Conservation (phyloP, 2,797 vertebrate species). For the Poeciliopsis gracilis region DNA sequence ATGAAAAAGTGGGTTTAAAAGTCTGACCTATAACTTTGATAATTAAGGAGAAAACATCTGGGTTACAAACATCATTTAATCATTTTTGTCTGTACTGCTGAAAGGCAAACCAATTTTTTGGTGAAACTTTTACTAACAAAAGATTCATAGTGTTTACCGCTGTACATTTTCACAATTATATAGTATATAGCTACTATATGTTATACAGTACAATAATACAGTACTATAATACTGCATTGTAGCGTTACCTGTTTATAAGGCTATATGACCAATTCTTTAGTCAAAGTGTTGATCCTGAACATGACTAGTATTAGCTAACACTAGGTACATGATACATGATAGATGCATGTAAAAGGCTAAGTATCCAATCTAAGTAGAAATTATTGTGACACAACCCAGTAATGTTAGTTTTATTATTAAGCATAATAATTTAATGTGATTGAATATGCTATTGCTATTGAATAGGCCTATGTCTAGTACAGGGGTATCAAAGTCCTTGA, state of each 20-base stretch:
- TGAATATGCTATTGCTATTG: background rate
- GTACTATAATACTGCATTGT: too few relatives aligned
- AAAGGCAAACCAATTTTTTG: background rate
- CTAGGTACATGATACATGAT: too few relatives aligned
- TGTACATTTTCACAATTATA: background rate
- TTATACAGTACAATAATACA: background rate
- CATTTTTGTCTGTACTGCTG: background rate
- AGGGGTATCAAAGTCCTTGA: background rate
- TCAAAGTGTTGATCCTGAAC: background rate
- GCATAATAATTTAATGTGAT: background rate
- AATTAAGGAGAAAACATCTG: background rate
- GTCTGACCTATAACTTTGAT: background rate
- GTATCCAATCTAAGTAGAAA: too few relatives aligned
- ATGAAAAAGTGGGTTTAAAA: background rate
- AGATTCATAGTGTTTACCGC: background rate
- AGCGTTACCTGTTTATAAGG: background rate
- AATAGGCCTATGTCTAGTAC: background rate
- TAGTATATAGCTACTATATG: too few relatives aligned
- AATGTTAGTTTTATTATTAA: background rate
- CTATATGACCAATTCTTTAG: background rate
- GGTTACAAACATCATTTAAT: background rate
- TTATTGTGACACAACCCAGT: background rate
- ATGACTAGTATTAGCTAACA: background rate
- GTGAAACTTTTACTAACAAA: background rate
- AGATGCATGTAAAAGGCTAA: too few relatives aligned